These are phyloP conservation scores for Leptura quadrifasciata DNA, from an alignment of 2,888 invertebrate genomes.

Conservation along the genomic window DNA sequence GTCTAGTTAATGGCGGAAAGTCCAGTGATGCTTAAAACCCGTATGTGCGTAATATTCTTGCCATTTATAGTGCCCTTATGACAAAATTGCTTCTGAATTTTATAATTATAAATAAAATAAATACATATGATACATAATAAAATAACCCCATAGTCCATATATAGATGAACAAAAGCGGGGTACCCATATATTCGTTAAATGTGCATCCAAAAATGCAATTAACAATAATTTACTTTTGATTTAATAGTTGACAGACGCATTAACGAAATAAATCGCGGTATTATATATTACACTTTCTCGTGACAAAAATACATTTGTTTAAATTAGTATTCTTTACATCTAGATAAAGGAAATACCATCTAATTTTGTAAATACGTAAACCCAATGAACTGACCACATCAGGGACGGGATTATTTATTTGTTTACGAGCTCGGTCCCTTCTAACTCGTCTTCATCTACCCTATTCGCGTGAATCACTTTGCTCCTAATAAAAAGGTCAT, in stretches of 20 bases:
- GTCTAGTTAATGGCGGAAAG: too few relatives aligned
- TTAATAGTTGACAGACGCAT: background rate
- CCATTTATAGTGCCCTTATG: too few relatives aligned
- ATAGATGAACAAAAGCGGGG: too few relatives aligned
- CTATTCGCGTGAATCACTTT: conserved; percentile 61
- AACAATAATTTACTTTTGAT: too few relatives aligned
- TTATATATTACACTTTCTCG: background rate
- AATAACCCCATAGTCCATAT: too few relatives aligned
- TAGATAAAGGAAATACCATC: conserved; percentile 39
- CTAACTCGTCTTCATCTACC: conserved; percentile 59
- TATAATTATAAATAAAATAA: too few relatives aligned
- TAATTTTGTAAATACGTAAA: conserved; percentile 57
- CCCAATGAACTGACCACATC: conserved; percentile 58
- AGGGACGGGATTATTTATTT: conserved; percentile 63
- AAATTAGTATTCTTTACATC: conserved; percentile 16
- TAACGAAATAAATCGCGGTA: background rate
- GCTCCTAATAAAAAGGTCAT: conserved; percentile 62
- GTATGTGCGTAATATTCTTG: too few relatives aligned
- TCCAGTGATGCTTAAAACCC: too few relatives aligned
- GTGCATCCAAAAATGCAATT: too few relatives aligned
- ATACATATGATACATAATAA: too few relatives aligned
- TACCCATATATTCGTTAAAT: background rate
- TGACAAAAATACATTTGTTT: conserved; percentile 6
- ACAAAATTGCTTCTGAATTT: too few relatives aligned
- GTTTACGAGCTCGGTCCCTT: conserved; percentile 60